Percentiles rank a stretch among this genome's conserved stretches.
phyloP scores from a whole-genome alignment of 1,140 invertebrate genomes.

The Drosophila oshimai region DNA sequence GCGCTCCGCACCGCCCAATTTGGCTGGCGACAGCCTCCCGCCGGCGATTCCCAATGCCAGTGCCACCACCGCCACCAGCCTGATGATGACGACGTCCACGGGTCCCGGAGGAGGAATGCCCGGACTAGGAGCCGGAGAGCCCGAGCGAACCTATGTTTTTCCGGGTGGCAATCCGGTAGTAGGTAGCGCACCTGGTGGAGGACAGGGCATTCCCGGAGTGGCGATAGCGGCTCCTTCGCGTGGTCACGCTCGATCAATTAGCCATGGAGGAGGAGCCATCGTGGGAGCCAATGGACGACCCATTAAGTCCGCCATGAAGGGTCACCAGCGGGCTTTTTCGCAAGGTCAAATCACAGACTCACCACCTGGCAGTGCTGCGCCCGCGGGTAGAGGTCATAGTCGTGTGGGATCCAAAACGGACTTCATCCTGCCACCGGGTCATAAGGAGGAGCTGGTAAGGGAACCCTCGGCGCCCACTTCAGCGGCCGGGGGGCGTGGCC shows the following conservation, averaged over 20 bases:
- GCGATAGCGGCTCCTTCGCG: slow-evolving; percentile 67
- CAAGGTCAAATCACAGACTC: slow-evolving; percentile 91
- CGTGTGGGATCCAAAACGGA: slow-evolving; percentile 93
- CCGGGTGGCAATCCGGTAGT: slow-evolving; percentile 75
- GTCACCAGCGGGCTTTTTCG: slow-evolving; percentile 92
- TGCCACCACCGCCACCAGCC: slow-evolving; percentile 9
- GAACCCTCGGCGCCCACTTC: slow-evolving; percentile 83
- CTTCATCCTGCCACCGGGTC: slow-evolving; percentile 92
- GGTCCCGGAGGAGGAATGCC: not conserved
- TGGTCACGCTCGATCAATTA: slow-evolving; percentile 90
- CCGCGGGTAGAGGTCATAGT: slow-evolving; percentile 86
- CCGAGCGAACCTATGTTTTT: slow-evolving; percentile 85
- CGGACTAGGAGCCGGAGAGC: slow-evolving; percentile 77
- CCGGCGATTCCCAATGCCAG: slow-evolving; percentile 4
- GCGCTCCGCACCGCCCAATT: slow-evolving; percentile 71
- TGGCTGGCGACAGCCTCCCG: slow-evolving; percentile 40
- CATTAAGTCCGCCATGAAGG: slow-evolving; percentile 87
- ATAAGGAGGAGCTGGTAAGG: slow-evolving; percentile 85
- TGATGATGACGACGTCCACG: slow-evolving; percentile 33
- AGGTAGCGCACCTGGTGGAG: slow-evolving; percentile 58
- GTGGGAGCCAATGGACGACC: slow-evolving; percentile 84
- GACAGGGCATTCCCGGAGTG: slow-evolving; percentile 65
- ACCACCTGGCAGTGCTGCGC: slow-evolving; percentile 78
- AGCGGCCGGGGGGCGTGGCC: slow-evolving; percentile 83
- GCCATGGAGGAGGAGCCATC: slow-evolving; percentile 87